phyloP scores from a whole-genome alignment of 2,888 invertebrate species.

The Tillus elongatus region DNA sequence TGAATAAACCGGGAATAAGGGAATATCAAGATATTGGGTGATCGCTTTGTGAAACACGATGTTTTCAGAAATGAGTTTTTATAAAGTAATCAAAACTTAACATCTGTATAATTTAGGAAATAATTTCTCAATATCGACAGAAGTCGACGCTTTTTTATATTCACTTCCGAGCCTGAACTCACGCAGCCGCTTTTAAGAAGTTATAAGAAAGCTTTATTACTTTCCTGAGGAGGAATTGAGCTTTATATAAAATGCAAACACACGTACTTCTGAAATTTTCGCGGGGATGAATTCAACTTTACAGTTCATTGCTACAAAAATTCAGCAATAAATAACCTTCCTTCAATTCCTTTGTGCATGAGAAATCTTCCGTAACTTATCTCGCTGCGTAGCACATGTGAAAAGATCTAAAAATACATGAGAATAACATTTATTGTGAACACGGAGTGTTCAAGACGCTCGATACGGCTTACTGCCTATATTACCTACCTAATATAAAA shows the following conservation, averaged over 20 bases:
- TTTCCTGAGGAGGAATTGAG: constrained; percentile 28
- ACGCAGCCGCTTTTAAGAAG: constrained; percentile 25
- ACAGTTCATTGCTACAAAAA: neutral
- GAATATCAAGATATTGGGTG: neutral
- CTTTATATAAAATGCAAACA: constrained; percentile 32
- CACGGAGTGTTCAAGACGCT: too few species aligned
- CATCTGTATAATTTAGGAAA: constrained; percentile 31
- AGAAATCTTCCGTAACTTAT: neutral
- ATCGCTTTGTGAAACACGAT: constrained; percentile 7
- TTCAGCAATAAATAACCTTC: constrained; percentile 2
- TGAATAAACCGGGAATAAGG: too few species aligned
- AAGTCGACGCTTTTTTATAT: constrained; percentile 24
- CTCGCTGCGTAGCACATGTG: constrained; percentile 7
- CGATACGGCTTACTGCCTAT: too few species aligned
- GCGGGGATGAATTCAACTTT: constrained; percentile 14
- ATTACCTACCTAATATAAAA: too few species aligned
- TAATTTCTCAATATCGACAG: constrained; percentile 28
- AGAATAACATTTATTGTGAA: too few species aligned
- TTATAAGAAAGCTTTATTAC: constrained; percentile 31
- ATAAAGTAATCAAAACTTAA: constrained; percentile 27
- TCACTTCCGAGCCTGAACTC: constrained; percentile 24
- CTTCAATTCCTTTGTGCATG: neutral
- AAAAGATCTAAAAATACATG: constrained; percentile 25
- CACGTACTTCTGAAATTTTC: constrained; percentile 25
- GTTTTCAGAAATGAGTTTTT: constrained; percentile 21